Evolutionary conservation across 2,888 invertebrate species (phyloP).

Genomic region (Agapostemon virescens): DNA sequence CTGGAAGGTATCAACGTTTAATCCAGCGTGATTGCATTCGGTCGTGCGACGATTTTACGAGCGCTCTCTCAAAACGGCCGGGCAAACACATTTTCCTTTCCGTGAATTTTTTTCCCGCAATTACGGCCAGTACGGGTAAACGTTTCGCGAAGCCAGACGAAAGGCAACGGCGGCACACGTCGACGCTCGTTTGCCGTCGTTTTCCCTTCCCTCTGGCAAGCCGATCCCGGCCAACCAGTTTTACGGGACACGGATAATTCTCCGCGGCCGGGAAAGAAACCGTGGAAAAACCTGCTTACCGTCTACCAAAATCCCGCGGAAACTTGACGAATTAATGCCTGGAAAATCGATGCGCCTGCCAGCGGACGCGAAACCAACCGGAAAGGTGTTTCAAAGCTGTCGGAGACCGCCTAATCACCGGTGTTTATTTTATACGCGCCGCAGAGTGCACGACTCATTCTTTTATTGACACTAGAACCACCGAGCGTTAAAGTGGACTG

Average conservation of each 20-base stretch:
- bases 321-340: slow-evolving; percentile 35
- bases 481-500: neutral
- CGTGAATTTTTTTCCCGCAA: slow-evolving; percentile 48
- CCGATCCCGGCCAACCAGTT: slow-evolving; percentile 14
- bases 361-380: neutral
- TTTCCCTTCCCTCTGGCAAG: neutral
- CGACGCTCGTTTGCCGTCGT: slow-evolving; percentile 32
- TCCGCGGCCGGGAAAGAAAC: slow-evolving; percentile 23
- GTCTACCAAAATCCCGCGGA: neutral
- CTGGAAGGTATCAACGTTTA: slow-evolving; percentile 59
- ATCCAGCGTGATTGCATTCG: slow-evolving; percentile 59
- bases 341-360: neutral
- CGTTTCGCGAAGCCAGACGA: slow-evolving; percentile 35
- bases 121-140: slow-evolving; percentile 46
- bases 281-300: slow-evolving; percentile 22
- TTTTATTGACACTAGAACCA: neutral
- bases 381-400: slow-evolving; percentile 2
- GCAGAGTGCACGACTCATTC: neutral
- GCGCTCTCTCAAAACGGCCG: slow-evolving; percentile 44
- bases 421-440: neutral
- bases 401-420: neutral
- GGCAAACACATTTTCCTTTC: slow-evolving; percentile 58
- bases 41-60: slow-evolving; percentile 57
- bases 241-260: slow-evolving; percentile 34
- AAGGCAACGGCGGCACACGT: slow-evolving; percentile 21